Evolutionary conservation across 1,140 invertebrate genomes (phyloP), one percentile per base, ranked within the genome.

Genomic region (Carposina sasakii): DNA sequence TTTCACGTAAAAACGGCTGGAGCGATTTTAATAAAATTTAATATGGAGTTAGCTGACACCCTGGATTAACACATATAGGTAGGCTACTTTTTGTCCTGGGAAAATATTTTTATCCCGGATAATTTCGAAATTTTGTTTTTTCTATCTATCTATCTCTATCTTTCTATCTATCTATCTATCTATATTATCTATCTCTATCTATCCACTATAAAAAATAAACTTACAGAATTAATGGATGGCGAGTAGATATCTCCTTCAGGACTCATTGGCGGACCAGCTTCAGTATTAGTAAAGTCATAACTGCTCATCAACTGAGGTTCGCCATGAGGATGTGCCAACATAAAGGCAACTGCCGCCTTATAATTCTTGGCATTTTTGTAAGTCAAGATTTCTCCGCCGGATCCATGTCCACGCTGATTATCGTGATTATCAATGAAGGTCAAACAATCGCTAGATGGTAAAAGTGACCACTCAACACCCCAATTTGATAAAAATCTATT

Each of bases 251-350:
- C 91, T 13, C 87, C 89, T 33, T 89, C 62, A 3, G 52, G 54
- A 65, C 92, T 87, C 52, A 87, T 74, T 1, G 92, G 91, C 9
- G 93, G 92, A 34, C 86, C 83, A 40, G 68, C 66, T 70, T 89
- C 87, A 0, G 78, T 81, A 45, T 87, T 60, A 43, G 67, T 67
- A 60, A 92, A 92, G 9, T 63, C 57, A 53, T 88, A 92, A 58
- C 93, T 95, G 58, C 94, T 96, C 93, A 96, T 96, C 1, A 96
- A 68, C 39, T 88, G 83, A 0, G 92, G 88, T 42, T 89, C 85
- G 2, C 93, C 94, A 67, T 95, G 95, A 0, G 93, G 90, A 86
- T 93, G 91, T 1, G 93, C 93, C 43, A 96, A 74, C 88, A 95
- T 92, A 67, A 95, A 96, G 1, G 91, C 91, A 10, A 90, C 88